A percentile compares a stretch with the other conserved stretches of the same genome.
Conservation (phyloP, 2,113 vertebrate genomes). For the Crotophaga sulcirostris region DNA sequence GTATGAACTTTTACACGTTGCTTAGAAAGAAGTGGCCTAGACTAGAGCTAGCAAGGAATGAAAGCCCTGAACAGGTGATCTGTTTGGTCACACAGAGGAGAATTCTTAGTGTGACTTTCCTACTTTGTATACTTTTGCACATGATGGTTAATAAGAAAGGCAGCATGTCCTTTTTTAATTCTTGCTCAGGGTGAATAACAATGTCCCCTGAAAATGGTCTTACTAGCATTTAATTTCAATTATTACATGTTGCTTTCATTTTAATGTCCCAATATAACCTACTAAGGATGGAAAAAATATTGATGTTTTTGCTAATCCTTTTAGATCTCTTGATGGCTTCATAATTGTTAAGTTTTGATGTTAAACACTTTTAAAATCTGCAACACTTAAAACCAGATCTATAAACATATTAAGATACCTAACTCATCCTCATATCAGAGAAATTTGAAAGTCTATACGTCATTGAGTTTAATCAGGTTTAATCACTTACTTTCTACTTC, state of each 20-base stretch:
- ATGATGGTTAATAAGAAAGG: background rate
- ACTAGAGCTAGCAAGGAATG: background rate
- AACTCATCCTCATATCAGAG: background rate
- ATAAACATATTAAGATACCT: background rate
- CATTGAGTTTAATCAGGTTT: background rate
- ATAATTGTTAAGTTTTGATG: background rate
- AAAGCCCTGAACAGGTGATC: background rate
- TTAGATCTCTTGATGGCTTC: background rate
- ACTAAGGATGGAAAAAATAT: background rate
- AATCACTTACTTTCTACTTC: background rate
- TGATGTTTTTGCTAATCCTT: background rate
- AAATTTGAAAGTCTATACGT: background rate
- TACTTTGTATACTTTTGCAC: background rate
- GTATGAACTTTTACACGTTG: no score
- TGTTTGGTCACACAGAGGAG: background rate
- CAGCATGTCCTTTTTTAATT: background rate
- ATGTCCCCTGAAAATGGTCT: background rate
- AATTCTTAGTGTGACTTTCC: background rate
- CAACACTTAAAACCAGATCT: background rate
- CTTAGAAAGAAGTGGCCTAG: rapidly evolving
- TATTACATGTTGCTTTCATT: background rate
- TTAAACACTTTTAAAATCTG: no score
- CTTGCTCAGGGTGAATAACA: background rate
- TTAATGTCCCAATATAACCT: background rate
- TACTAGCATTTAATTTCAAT: background rate